Percentiles rank a stretch among this genome's conserved stretches.
These are phyloP conservation scores for Semaprochilodus insignis DNA, from an alignment of 2,797 vertebrate species.

Conservation along the genomic window DNA sequence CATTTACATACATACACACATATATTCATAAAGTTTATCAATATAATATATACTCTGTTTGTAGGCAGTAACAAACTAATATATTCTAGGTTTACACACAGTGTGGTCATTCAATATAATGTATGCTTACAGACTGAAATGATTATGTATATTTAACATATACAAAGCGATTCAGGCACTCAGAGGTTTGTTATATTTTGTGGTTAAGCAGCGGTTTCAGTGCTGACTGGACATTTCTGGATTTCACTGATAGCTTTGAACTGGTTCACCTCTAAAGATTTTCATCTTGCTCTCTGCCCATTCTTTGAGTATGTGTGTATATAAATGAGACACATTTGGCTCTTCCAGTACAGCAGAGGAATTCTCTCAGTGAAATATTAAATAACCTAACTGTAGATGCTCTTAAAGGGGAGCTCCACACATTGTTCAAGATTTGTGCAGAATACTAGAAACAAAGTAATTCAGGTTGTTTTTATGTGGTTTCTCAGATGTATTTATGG, in stretches of 20 bases:
- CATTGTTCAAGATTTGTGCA: too few species aligned
- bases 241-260: conserved; percentile 16
- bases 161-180: not conserved
- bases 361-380: too few species aligned
- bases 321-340: not conserved
- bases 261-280: not conserved
- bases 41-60: not conserved
- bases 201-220: not conserved
- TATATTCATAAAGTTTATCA: too few species aligned
- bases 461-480: too few species aligned
- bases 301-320: not conserved
- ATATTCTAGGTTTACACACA: not conserved
- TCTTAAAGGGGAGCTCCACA: too few species aligned
- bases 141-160: not conserved
- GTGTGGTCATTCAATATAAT: not conserved
- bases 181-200: not conserved
- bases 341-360: too few species aligned
- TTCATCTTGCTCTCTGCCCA: not conserved
- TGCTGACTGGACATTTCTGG: not conserved
- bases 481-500: too few species aligned
- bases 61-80: not conserved
- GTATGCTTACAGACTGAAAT: not conserved
- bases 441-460: too few species aligned
- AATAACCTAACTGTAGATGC: too few species aligned
- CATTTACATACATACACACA: too few species aligned